These are phyloP conservation scores for Cheilinus undulatus DNA, from an alignment of 2,113 vertebrate genomes.

Conservation along the genomic window DNA sequence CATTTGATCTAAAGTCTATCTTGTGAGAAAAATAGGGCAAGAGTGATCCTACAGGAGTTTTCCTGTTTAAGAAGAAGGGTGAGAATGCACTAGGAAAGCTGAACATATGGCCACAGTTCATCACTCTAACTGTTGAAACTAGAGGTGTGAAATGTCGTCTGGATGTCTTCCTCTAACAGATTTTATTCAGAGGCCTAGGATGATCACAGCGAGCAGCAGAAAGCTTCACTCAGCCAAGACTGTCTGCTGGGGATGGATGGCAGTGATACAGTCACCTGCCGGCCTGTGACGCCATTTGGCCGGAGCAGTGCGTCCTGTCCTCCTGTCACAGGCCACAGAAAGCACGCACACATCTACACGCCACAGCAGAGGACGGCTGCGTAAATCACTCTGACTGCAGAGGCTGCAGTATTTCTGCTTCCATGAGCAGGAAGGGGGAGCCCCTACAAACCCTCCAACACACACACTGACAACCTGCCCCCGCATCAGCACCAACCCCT, in stretches of 20 bases:
- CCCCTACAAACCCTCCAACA: background rate
- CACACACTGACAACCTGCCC: background rate
- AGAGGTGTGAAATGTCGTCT: background rate
- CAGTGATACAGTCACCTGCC: conserved; percentile 3
- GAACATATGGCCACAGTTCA: conserved; percentile 10
- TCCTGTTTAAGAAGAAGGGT: background rate
- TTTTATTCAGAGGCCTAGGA: conserved; percentile 4
- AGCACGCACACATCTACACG: background rate
- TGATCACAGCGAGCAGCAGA: conserved; percentile 10
- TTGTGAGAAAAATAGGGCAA: background rate
- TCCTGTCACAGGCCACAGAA: background rate
- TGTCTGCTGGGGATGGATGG: conserved; percentile 21
- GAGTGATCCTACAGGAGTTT: background rate
- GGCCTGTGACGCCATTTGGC: conserved; percentile 24
- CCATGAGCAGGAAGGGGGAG: conserved; percentile 29
- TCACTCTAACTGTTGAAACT: background rate
- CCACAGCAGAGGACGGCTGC: background rate
- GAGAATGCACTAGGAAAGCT: background rate
- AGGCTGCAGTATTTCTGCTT: conserved; percentile 62
- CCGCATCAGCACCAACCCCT: background rate
- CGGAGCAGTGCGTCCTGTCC: conserved; percentile 31
- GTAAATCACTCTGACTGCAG: conserved; percentile 17
- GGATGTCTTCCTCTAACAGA: background rate
- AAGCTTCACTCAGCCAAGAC: conserved; percentile 6
- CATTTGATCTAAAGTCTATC: background rate